Evolutionary conservation across 2,888 invertebrate species (phyloP).

Genomic region (Candidula unifasciata): DNA sequence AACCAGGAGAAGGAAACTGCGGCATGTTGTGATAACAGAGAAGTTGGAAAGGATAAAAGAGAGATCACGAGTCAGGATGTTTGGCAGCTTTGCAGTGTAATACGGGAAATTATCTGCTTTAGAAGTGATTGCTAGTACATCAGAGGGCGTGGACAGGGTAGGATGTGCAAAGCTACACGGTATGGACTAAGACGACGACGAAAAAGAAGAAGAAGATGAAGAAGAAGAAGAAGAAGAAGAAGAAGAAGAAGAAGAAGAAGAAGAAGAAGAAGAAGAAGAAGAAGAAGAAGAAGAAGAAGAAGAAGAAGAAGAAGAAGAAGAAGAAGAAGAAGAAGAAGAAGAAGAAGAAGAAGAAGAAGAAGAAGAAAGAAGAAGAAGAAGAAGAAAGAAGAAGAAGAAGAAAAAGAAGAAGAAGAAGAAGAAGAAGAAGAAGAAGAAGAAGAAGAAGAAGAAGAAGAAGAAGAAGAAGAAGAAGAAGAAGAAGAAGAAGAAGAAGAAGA

Average conservation of each 20-base stretch:
- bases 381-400: background rate
- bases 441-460: slow-evolving; percentile 25
- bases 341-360: slow-evolving; percentile 19
- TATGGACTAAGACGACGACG: too few relatives aligned
- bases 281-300: background rate
- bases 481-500: slow-evolving; percentile 7
- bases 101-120: too few relatives aligned
- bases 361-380: background rate
- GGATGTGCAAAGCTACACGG: too few relatives aligned
- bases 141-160: too few relatives aligned
- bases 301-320: background rate
- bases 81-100: too few relatives aligned
- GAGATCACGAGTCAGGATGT: too few relatives aligned
- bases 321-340: background rate
- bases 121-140: too few relatives aligned
- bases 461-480: slow-evolving; percentile 31
- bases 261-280: background rate
- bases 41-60: too few relatives aligned
- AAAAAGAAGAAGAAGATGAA: too few relatives aligned
- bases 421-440: slow-evolving; percentile 26
- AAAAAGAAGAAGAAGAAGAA: slow-evolving; percentile 27
- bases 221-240: slow-evolving; percentile 4
- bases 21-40: too few relatives aligned
- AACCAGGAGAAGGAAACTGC: too few relatives aligned
- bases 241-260: slow-evolving; percentile 8